phyloP scores from a whole-genome alignment of 2,888 invertebrate genomes.

The Cactoblastis cactorum region DNA sequence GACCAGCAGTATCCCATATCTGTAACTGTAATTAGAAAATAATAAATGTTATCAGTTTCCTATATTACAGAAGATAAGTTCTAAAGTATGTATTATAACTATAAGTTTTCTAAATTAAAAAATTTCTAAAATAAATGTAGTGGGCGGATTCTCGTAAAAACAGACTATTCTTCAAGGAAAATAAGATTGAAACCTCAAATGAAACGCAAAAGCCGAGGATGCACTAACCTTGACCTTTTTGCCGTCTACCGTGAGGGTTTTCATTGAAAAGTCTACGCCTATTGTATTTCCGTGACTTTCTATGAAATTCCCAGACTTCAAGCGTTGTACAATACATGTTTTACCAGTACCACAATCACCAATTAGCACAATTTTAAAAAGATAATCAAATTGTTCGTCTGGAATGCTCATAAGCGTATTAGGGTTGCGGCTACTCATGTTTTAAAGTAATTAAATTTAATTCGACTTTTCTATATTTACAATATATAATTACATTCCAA shows the following conservation, averaged over 20 bases:
- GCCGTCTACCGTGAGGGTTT: constrained; percentile 94
- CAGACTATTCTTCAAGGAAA: background rate
- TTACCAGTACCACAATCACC: constrained; percentile 95
- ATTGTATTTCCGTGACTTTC: constrained; percentile 98
- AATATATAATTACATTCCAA: constrained; percentile 42
- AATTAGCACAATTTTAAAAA: constrained; percentile 96
- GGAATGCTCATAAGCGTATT: constrained; percentile 86
- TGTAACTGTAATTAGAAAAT: constrained; percentile 81
- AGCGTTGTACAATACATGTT: constrained; percentile 96
- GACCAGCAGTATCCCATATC: constrained; percentile 98
- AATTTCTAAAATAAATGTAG: too few relatives aligned
- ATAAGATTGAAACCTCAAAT: constrained; percentile 16
- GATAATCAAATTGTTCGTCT: constrained; percentile 93
- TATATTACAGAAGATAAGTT: too few relatives aligned
- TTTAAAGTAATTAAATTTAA: constrained; percentile 34
- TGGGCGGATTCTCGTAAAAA: background rate
- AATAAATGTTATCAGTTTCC: too few relatives aligned
- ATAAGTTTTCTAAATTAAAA: too few relatives aligned
- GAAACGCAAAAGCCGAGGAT: constrained; percentile 30
- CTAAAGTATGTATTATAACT: too few relatives aligned
- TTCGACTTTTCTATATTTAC: constrained; percentile 46
- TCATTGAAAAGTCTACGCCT: constrained; percentile 99
- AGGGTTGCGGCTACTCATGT: constrained; percentile 87
- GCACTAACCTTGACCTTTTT: constrained; percentile 93
- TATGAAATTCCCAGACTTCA: constrained; percentile 96